phyloP scores from a whole-genome alignment of 2,797 vertebrate species.

The Molossus alvarezi region DNA sequence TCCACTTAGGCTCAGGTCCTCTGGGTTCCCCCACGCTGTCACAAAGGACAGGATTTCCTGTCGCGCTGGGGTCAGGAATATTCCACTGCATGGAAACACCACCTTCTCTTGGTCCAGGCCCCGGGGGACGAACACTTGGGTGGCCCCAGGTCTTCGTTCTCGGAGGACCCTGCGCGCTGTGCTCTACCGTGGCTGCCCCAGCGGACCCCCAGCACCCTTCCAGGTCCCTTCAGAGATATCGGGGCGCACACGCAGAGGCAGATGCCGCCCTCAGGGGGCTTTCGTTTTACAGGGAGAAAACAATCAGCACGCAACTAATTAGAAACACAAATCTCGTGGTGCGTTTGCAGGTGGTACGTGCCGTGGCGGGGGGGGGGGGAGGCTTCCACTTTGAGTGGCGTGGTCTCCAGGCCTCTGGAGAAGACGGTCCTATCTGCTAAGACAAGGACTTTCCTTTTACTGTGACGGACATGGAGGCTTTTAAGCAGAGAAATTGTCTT shows the following conservation, averaged over 20 bases:
- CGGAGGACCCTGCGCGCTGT: not conserved
- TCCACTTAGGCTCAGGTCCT: not conserved
- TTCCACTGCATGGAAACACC: not conserved
- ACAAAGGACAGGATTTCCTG: conserved; percentile 4
- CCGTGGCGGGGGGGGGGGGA: not conserved
- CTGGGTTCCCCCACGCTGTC: not conserved
- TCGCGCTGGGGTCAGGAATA: not conserved
- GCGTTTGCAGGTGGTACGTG: not conserved
- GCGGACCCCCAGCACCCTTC: too few relatives aligned
- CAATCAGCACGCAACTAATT: not conserved
- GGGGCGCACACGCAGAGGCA: not conserved
- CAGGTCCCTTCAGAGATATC: not conserved
- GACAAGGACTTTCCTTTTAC: not conserved
- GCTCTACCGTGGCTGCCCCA: not conserved
- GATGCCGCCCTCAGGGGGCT: not conserved
- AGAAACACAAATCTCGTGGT: not conserved
- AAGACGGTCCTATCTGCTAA: not conserved
- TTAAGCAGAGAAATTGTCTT: not conserved
- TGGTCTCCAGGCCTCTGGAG: not conserved
- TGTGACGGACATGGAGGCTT: not conserved
- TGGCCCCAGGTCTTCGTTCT: not conserved
- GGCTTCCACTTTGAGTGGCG: not conserved
- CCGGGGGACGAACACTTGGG: not conserved
- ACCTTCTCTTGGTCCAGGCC: not conserved
- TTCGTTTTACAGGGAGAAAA: not conserved